These are phyloP conservation scores for Enoplolaimus lenunculus DNA, from an alignment of 2,888 invertebrate species.

Conservation along the genomic window DNA sequence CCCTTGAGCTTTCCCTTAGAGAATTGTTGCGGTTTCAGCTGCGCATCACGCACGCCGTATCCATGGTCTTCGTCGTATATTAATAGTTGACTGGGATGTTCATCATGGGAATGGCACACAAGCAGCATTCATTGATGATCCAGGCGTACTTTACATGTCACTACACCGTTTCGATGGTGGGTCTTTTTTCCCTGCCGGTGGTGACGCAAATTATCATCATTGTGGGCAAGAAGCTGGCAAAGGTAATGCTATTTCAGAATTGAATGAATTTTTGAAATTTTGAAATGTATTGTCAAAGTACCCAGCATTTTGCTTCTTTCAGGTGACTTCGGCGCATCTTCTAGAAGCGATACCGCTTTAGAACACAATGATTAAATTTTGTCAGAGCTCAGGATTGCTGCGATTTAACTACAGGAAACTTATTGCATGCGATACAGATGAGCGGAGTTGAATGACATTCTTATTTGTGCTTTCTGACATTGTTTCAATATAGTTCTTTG, in stretches of 20 bases:
- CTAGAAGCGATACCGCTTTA: too few species aligned
- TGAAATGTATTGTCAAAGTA: too few species aligned
- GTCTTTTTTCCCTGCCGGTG: slow-evolving; percentile 99
- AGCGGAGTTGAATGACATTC: too few species aligned
- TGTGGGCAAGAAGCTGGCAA: not conserved
- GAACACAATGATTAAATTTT: not conserved
- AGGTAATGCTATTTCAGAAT: not conserved
- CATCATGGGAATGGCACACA: slow-evolving; percentile 54
- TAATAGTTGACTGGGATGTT: slow-evolving; percentile 82
- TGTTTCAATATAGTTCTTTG: too few species aligned
- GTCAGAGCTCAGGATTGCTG: too few species aligned
- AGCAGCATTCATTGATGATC: slow-evolving; percentile 90
- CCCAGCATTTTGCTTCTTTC: too few species aligned
- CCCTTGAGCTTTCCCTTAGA: too few species aligned
- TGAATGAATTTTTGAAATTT: not conserved
- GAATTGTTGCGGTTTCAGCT: slow-evolving; percentile 80
- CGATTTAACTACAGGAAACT: too few species aligned
- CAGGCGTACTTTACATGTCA: slow-evolving; percentile 81
- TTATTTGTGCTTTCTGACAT: too few species aligned
- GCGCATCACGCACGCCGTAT: slow-evolving; percentile 45
- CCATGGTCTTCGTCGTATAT: slow-evolving; percentile 54
- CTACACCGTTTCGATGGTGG: slow-evolving; percentile 98
- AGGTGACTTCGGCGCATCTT: too few species aligned
- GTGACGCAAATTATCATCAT: too few species aligned
- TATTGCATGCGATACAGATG: too few species aligned